phyloP scores from a whole-genome alignment of 2,888 invertebrate species.

The Conistra vaccinii region DNA sequence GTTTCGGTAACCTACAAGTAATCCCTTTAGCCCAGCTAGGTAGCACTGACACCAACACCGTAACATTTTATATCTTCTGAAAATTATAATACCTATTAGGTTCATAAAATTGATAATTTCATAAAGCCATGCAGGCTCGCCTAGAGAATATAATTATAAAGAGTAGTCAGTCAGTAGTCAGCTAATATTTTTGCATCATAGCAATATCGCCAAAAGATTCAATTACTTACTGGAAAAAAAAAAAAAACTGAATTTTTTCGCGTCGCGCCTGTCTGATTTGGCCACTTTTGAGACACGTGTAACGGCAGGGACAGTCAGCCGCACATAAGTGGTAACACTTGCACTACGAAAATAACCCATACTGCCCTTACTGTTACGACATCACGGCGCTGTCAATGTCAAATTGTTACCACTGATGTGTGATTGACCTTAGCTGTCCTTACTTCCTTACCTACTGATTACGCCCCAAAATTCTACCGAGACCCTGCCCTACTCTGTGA shows the following conservation, averaged over 20 bases:
- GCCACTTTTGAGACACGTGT: too few species aligned
- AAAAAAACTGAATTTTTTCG: background rate
- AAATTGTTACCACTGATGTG: background rate
- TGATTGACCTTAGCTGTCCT: background rate
- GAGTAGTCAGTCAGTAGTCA: too few species aligned
- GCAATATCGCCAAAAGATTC: background rate
- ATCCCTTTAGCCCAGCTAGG: constrained; percentile 69
- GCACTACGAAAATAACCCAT: background rate
- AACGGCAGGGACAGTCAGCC: background rate
- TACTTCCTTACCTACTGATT: too few species aligned
- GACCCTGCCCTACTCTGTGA: background rate
- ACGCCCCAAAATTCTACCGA: background rate
- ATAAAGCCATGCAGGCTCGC: background rate
- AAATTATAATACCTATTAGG: constrained; percentile 42
- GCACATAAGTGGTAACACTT: background rate
- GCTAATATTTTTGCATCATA: background rate
- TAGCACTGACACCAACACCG: constrained; percentile 74
- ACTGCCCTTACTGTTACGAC: background rate
- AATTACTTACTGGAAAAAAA: too few species aligned
- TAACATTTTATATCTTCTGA: constrained; percentile 70
- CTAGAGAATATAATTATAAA: background rate
- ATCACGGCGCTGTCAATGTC: background rate
- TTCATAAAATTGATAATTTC: background rate
- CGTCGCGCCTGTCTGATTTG: background rate
- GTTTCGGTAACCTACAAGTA: constrained; percentile 72